Conservation (phyloP, 2,797 vertebrate genomes). For the Xerus rutilus region DNA sequence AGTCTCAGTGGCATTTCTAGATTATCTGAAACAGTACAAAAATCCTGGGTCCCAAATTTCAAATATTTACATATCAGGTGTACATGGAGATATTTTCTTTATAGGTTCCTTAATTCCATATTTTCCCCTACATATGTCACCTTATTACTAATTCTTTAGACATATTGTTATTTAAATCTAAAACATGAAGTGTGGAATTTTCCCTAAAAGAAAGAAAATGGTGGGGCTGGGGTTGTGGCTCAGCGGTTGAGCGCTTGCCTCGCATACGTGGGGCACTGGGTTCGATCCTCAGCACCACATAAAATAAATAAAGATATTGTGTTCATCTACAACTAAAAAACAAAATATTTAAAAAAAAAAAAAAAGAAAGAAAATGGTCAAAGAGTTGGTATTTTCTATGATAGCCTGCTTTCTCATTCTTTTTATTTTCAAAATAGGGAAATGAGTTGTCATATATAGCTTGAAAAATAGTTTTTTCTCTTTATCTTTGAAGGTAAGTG, state of each 20-base stretch:
- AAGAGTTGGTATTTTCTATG: background rate
- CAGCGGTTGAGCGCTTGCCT: too few species aligned
- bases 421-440: slow-evolving; percentile 15
- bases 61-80: background rate
- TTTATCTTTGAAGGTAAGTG: background rate
- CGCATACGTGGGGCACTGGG: too few species aligned
- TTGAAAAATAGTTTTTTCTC: slow-evolving; percentile 31
- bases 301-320: too few species aligned
- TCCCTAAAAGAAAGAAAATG: background rate
- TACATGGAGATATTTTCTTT: background rate
- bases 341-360: too few species aligned
- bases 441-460: background rate
- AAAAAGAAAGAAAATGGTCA: background rate
- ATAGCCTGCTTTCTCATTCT: background rate
- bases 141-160: background rate
- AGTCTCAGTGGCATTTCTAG: background rate
- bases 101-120: background rate
- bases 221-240: too few species aligned
- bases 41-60: background rate
- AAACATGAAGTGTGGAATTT: background rate
- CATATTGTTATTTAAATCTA: background rate
- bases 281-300: too few species aligned
- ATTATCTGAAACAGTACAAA: background rate
- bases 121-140: background rate
- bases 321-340: too few species aligned